Base-by-base conservation (phyloP, 2,797 vertebrate genomes). In the Pogoniulus pusillus region DNA sequence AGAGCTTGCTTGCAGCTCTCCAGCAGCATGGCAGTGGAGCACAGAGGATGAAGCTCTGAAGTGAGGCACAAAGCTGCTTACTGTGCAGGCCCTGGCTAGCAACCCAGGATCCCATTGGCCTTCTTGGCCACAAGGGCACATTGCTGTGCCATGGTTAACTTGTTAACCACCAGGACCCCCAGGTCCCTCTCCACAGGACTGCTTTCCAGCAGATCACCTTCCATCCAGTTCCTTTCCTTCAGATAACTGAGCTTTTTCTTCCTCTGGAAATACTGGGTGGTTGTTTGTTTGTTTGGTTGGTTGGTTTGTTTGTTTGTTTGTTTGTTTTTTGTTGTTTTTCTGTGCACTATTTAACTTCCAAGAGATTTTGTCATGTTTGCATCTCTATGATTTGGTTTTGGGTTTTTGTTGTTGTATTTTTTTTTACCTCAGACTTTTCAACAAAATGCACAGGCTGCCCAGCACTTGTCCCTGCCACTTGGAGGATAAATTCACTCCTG, bases 191-290 rank as follows among this genome's bases (percentile, higher is more conserved):
- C n/a, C n/a, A n/a, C n/a, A n/a, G n/a, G n/a, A n/a, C n/a, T n/a
- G n/a, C n/a, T n/a, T n/a, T n/a, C n/a, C n/a, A n/a, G n/a, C n/a
- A n/a, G n/a, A n/a, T n/a, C n/a, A n/a, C n/a, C n/a, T n/a, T n/a
- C n/a, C n/a, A n/a, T n/a, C n/a, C n/a, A n/a, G n/a, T n/a, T 85
- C 47, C 75, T 95, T 93, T 90, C 63, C 57, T 94, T 90, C 91
- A 93, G 90, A 73, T 91, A 95, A 91, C 51, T 54, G 75, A 73
- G 90, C 78, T 75, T 88, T 92, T 90, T 82, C 58, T 82, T 92
- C 83, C 73, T 83, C 86, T 91, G 37, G 29, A 90, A 93, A 91
- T 53, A 87, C n/a, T n/a, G n/a, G n/a, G n/a, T n/a, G n/a, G n/a
- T n/a, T n/a, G n/a, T n/a, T n/a, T n/a, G n/a, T n/a, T n/a, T n/a